Percentiles rank a stretch among this genome's conserved stretches.
phyloP scores from a whole-genome alignment of 2,113 vertebrate genomes.

The Shinisaurus crocodilurus region DNA sequence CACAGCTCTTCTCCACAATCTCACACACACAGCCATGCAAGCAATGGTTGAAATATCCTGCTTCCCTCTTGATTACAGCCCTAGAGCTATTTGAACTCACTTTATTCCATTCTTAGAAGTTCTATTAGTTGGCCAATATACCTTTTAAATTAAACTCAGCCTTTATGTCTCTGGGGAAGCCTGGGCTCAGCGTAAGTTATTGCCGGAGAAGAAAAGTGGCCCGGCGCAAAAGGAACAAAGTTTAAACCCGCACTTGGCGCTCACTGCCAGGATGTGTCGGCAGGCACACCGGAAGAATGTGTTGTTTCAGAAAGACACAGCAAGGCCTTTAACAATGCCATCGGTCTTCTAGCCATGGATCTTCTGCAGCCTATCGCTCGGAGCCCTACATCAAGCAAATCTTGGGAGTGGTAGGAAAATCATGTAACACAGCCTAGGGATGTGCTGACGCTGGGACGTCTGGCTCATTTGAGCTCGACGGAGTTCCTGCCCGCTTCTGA shows the following conservation, averaged over 20 bases:
- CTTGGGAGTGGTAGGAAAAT: background rate
- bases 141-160: background rate
- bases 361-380: background rate
- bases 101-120: constrained; percentile 17
- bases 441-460: too few relatives aligned
- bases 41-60: background rate
- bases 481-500: too few relatives aligned
- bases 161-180: background rate
- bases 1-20: background rate
- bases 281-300: background rate
- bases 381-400: background rate
- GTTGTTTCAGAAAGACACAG: fast-evolving
- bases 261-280: background rate
- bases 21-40: background rate
- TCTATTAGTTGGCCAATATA: constrained; percentile 6
- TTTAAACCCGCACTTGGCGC: background rate
- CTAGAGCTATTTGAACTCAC: background rate
- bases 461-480: too few relatives aligned
- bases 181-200: background rate
- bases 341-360: background rate
- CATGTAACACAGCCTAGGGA: too few relatives aligned
- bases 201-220: constrained; percentile 3
- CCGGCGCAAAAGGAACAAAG: background rate
- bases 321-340: background rate
- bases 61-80: constrained; percentile 14